A percentile compares a stretch with the other conserved stretches of the same genome.
These are phyloP conservation scores for Phataginus tricuspis DNA, from an alignment of 2,797 vertebrate species.

Conservation along the genomic window DNA sequence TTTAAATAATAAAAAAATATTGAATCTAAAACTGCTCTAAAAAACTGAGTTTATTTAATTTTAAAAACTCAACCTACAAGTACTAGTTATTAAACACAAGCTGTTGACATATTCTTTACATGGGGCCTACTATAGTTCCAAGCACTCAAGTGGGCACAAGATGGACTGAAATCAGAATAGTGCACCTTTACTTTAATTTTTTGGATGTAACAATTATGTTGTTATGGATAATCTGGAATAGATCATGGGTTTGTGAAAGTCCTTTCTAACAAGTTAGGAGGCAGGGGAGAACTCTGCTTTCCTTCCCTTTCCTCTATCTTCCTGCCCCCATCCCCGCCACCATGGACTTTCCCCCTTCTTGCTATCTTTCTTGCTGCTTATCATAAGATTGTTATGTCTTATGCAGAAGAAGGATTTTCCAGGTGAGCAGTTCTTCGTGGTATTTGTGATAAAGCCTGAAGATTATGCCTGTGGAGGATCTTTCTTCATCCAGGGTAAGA, in stretches of 20 bases:
- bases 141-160: background rate
- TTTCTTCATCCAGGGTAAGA: constrained; percentile 85
- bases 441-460: constrained; percentile 90
- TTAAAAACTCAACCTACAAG: background rate
- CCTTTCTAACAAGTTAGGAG: background rate
- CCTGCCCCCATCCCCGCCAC: background rate
- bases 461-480: constrained; percentile 89
- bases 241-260: background rate
- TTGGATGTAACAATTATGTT: background rate
- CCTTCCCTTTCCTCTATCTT: constrained; percentile 26
- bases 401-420: constrained; percentile 88
- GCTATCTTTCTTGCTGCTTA: background rate
- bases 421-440: constrained; percentile 87
- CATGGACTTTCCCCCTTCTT: constrained; percentile 7
- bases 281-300: background rate
- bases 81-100: background rate
- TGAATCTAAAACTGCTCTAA: background rate
- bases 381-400: constrained; percentile 65
- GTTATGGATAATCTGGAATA: background rate
- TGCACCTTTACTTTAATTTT: background rate
- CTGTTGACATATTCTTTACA: background rate
- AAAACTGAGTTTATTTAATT: background rate
- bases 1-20: background rate
- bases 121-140: background rate
- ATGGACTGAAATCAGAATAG: background rate